A percentile compares a stretch with the other conserved stretches of the same genome.
These are phyloP conservation scores for Catharus fuscescens DNA, from an alignment of 2,113 vertebrate genomes.

Conservation along the genomic window DNA sequence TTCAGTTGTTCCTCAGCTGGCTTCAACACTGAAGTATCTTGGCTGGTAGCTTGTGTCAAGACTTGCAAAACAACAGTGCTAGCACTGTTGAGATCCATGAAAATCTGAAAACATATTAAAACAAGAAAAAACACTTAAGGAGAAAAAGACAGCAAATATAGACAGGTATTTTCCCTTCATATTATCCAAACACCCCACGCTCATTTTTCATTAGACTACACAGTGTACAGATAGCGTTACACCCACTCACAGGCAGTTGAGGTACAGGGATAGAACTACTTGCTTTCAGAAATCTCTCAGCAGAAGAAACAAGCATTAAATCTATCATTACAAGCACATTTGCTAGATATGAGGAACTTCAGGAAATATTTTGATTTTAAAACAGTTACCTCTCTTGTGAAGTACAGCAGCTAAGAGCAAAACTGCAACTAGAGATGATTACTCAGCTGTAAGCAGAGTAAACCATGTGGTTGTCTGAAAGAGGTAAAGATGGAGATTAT, in stretches of 20 bases:
- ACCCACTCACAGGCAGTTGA: neutral
- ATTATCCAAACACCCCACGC: neutral
- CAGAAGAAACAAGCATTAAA: neutral
- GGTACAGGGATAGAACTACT: neutral
- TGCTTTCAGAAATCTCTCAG: neutral
- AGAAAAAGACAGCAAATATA: neutral
- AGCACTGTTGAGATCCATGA: conserved; percentile 95
- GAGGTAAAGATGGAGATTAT: neutral
- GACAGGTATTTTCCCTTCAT: neutral
- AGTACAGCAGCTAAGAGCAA: neutral
- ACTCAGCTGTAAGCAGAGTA: neutral
- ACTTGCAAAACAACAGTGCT: conserved; percentile 92
- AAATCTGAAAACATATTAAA: conserved; percentile 56
- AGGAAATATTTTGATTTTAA: neutral
- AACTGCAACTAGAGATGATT: neutral
- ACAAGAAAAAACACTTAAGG: neutral
- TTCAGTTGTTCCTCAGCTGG: conserved; percentile 94
- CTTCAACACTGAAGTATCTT: conserved; percentile 92
- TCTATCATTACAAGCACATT: neutral
- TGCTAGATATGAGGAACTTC: neutral
- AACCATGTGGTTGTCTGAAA: conserved; percentile 15
- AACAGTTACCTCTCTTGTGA: neutral
- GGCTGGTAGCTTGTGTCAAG: conserved; percentile 95
- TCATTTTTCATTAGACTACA: neutral
- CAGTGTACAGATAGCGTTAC: neutral